Base-by-base conservation (phyloP, 2,888 invertebrate genomes). In the Yponomeuta malinellus region DNA sequence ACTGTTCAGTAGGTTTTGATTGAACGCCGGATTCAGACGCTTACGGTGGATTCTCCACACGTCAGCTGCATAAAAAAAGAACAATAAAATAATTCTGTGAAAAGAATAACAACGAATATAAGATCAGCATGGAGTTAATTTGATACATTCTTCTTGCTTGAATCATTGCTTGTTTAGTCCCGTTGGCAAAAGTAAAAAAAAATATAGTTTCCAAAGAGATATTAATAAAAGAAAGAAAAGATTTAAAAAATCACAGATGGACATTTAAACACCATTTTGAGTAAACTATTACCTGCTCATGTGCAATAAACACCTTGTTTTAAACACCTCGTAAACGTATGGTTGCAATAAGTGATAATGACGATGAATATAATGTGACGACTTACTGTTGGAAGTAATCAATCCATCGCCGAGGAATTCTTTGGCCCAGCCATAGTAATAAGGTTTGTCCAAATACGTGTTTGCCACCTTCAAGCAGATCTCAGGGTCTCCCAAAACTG, bases 21-120 rank as follows among this genome's bases (percentile, higher is more conserved):
- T 78, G 74, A 83, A 83, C 0, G 82, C 78, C 2, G 83, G 83
- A 43, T 76, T 78, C 37, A 84, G 71, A 4, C 81, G 72, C 65
- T 78, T 84, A 0, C 82, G 78, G 15, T 81, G 78, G 0, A 75
- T 74, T 63, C 78, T 80, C 85, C 84, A 71, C 66, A 15, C 12
- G 15, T 64, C 10, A 33, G 5, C 67, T 37, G 1, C 5, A 33
- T 4, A 33, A 33, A 9, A 8, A 48, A 29, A 48, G n/a, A 3
- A 8, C 2, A 12, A 2, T 12, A 52, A 52, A 23, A 23, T 23
- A 23, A 23, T 23, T 23, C 0, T 23, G 23, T 23, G 23, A 23
- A 23, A 52, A 12, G 52, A 12, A 12, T 52, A 10, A 52, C 2
- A 52, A 12, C 10, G 2, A 52, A 12, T 2, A 5, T 52, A 52